phyloP scores from a whole-genome alignment of 2,797 vertebrate genomes.

The Thripadectes ignobilis region DNA sequence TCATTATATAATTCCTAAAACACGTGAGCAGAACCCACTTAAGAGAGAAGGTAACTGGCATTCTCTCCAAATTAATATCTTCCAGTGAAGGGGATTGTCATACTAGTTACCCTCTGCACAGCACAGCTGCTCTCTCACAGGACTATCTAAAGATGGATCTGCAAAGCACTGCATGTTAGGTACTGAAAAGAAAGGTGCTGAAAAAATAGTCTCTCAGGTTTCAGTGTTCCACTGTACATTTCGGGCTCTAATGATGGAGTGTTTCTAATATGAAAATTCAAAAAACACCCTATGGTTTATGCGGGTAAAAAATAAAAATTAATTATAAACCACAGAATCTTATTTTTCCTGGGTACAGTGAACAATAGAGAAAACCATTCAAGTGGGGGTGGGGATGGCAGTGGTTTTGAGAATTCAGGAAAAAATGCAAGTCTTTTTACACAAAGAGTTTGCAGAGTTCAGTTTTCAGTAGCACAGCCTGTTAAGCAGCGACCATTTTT shows the following conservation, averaged over 20 bases:
- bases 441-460: neutral
- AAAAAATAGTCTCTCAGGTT: neutral
- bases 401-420: conserved; percentile 40
- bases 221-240: neutral
- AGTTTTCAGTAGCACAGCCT: neutral
- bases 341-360: conserved; percentile 42
- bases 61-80: neutral
- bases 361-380: conserved; percentile 55
- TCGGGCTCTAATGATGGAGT: neutral
- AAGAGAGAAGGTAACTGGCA: neutral
- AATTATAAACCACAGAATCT: conserved; percentile 28
- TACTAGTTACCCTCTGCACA: neutral
- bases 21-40: neutral
- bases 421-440: conserved; percentile 45
- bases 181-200: neutral
- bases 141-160: neutral
- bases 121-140: neutral
- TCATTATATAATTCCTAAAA: neutral
- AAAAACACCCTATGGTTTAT: conserved; percentile 12
- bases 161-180: neutral
- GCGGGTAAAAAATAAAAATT: conserved; percentile 31
- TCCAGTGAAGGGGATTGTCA: neutral
- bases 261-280: neutral
- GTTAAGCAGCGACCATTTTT: neutral
- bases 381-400: neutral